These are phyloP conservation scores for Drosophila longiperda DNA, from an alignment of 2,888 invertebrate species.

Conservation along the genomic window DNA sequence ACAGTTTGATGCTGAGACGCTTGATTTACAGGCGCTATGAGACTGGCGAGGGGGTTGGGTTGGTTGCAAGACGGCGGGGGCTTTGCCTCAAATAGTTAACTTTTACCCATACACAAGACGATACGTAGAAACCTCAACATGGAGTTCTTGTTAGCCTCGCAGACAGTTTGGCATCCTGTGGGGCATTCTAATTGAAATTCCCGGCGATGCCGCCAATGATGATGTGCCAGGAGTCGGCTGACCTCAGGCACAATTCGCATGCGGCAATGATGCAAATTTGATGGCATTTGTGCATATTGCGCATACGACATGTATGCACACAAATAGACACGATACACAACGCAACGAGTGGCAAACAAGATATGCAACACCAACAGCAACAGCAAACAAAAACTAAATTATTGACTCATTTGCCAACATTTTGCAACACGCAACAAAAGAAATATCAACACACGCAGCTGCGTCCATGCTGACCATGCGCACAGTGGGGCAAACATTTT, in stretches of 20 bases:
- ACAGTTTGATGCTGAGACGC: constrained; percentile 67
- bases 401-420: constrained; percentile 75
- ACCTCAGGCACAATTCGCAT: constrained; percentile 29
- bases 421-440: constrained; percentile 75
- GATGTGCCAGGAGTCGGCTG: constrained; percentile 21
- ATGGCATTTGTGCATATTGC: constrained; percentile 78
- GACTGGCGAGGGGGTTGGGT: constrained; percentile 1
- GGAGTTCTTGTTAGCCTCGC: constrained; percentile 72
- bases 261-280: constrained; percentile 72
- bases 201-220: constrained; percentile 36
- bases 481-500: constrained; percentile 49
- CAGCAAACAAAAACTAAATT: constrained; percentile 50
- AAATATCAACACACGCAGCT: constrained; percentile 66
- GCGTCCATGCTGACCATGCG: constrained; percentile 60
- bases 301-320: constrained; percentile 66
- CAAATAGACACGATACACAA: constrained; percentile 5
- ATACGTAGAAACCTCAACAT: constrained; percentile 60
- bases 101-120: constrained; percentile 42
- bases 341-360: constrained; percentile 35
- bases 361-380: constrained; percentile 12
- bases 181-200: constrained; percentile 76
- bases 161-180: constrained; percentile 59
- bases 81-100: constrained; percentile 36
- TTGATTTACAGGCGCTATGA: constrained; percentile 60
- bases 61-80: background rate